These are phyloP conservation scores for Dasypogon diadema DNA, from an alignment of 2,888 invertebrate species.

Conservation along the genomic window DNA sequence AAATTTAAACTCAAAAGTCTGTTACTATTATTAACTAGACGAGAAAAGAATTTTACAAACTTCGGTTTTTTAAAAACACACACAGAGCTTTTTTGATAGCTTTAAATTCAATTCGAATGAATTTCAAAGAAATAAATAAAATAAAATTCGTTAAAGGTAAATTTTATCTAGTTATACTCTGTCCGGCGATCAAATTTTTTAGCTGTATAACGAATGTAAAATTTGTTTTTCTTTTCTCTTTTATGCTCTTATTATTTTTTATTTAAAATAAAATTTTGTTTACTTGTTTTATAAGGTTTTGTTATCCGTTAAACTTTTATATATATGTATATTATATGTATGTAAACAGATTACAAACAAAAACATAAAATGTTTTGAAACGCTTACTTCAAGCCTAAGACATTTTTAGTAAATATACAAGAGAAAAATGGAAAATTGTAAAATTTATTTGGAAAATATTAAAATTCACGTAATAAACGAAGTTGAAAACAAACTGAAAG, in stretches of 20 bases:
- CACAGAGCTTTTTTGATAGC: slow-evolving; percentile 43
- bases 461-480: slow-evolving; percentile 6
- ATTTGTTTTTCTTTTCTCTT: slow-evolving; percentile 9
- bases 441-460: neutral
- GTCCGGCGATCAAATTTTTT: slow-evolving; percentile 26
- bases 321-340: slow-evolving; percentile 12
- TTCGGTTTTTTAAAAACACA: slow-evolving; percentile 35
- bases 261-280: slow-evolving; percentile 16
- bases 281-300: slow-evolving; percentile 23
- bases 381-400: slow-evolving; percentile 44
- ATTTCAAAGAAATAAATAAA: slow-evolving; percentile 18
- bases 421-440: no score
- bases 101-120: slow-evolving; percentile 41
- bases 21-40: slow-evolving; percentile 24
- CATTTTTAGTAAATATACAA: slow-evolving; percentile 14
- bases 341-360: neutral
- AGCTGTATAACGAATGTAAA: slow-evolving; percentile 39
- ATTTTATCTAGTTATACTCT: slow-evolving; percentile 20
- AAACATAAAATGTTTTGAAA: slow-evolving; percentile 35
- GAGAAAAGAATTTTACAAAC: neutral
- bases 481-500: slow-evolving; percentile 7
- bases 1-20: neutral
- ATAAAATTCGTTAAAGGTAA: slow-evolving; percentile 31
- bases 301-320: slow-evolving; percentile 35
- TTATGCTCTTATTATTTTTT: slow-evolving; percentile 4